Conservation (phyloP, 2,888 invertebrate species). For the Tetropium fuscum region DNA sequence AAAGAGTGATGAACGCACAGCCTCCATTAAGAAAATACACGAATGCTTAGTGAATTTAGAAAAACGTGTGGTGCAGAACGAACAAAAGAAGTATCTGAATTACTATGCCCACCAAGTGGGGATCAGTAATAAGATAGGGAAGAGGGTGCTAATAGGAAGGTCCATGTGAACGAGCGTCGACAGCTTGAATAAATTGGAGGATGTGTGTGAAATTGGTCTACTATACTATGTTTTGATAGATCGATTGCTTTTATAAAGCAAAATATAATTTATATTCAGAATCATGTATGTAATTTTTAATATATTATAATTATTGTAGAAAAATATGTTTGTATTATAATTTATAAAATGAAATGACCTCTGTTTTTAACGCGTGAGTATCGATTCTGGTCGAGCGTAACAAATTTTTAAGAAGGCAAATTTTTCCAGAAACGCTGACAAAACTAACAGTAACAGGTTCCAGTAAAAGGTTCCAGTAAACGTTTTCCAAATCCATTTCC, state of each 20-base stretch:
- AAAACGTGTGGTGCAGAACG: constrained; percentile 43
- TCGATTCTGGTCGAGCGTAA: no score
- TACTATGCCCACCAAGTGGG: constrained; percentile 37
- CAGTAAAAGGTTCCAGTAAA: no score
- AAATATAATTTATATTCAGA: background rate
- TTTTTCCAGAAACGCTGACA: no score
- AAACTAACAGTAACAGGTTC: no score
- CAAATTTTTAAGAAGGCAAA: no score
- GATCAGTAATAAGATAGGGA: background rate
- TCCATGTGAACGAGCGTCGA: background rate
- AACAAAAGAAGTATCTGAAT: constrained; percentile 44
- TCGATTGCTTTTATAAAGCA: background rate
- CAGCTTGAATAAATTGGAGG: background rate
- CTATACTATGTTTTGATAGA: background rate
- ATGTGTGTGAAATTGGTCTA: background rate
- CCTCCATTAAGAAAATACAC: constrained; percentile 42
- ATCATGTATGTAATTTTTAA: no score
- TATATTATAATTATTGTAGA: no score
- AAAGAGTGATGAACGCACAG: constrained; percentile 38
- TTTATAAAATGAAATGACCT: no score
- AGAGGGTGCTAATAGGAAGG: background rate
- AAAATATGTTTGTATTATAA: no score
- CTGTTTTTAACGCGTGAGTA: no score
- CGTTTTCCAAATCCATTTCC: no score
- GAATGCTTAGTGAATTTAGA: constrained; percentile 44